These are phyloP conservation scores for Enteromius treurensis DNA, from an alignment of 2,797 vertebrate genomes.

Conservation along the genomic window DNA sequence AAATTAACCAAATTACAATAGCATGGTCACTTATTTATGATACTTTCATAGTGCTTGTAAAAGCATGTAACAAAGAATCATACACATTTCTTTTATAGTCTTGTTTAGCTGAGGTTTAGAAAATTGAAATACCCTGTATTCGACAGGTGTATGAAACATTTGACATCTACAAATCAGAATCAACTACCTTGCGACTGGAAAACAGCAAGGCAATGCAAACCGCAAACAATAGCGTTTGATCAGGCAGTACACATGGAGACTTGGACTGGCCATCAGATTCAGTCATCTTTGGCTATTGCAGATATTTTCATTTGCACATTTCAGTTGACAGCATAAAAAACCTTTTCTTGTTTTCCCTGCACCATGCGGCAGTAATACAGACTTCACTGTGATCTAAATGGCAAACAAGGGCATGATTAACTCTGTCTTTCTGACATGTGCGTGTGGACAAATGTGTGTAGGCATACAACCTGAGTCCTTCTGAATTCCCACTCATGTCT, in stretches of 20 bases:
- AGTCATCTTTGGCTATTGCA: conserved; percentile 75
- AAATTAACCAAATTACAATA: neutral
- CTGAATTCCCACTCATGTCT: conserved; percentile 1
- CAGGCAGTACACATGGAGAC: conserved; percentile 68
- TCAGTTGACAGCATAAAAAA: conserved; percentile 83
- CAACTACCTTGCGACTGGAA: neutral
- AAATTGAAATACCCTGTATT: neutral
- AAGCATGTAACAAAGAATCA: neutral
- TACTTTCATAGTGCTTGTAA: neutral
- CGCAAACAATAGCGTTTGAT: conserved; percentile 72
- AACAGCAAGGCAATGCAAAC: conserved; percentile 28
- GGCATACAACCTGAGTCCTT: neutral
- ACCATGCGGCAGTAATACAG: conserved; percentile 71
- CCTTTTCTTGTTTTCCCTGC: conserved; percentile 70
- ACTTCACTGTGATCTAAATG: conserved; percentile 62
- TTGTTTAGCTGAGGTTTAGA: neutral
- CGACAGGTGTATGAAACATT: neutral
- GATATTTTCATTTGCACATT: conserved; percentile 84
- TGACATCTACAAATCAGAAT: conserved; percentile 1
- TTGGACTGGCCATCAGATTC: conserved; percentile 76
- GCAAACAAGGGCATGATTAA: conserved; percentile 38
- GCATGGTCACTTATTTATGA: neutral
- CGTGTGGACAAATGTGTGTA: neutral
- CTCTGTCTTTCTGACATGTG: conserved; percentile 33
- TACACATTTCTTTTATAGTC: neutral